These are phyloP conservation scores for Phoenicopterus ruber DNA, from an alignment of 2,113 vertebrate species.

Conservation along the genomic window DNA sequence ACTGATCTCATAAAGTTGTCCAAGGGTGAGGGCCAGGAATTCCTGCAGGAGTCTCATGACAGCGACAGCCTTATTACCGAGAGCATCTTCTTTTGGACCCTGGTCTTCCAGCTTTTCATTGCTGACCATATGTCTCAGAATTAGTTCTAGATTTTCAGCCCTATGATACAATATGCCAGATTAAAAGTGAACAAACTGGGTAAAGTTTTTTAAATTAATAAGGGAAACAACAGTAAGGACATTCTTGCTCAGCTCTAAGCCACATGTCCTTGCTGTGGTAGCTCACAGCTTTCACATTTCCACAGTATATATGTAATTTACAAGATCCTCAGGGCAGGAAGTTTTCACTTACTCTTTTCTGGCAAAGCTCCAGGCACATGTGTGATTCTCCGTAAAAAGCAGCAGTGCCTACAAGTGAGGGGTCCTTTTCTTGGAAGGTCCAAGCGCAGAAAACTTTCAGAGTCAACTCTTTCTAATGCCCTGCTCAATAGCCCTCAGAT, in stretches of 20 bases:
- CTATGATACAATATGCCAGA: background rate
- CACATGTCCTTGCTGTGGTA: background rate
- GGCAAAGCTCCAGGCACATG: background rate
- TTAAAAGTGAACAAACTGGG: background rate
- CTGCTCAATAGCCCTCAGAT: background rate
- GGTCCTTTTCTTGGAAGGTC: background rate
- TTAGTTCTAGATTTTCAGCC: background rate
- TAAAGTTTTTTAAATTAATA: background rate
- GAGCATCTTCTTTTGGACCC: background rate
- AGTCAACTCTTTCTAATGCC: background rate
- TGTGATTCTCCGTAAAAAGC: background rate
- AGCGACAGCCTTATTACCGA: background rate
- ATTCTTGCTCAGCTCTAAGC: background rate
- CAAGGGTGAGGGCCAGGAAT: background rate
- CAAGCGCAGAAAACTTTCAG: background rate
- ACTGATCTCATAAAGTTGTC: background rate
- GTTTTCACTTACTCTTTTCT: background rate
- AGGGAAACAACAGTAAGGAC: background rate
- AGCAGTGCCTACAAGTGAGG: background rate
- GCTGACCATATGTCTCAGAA: background rate
- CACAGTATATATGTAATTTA: background rate
- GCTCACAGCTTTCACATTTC: background rate
- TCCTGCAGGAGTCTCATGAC: background rate
- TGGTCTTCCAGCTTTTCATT: background rate
- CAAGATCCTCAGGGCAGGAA: background rate